Percentiles rank a stretch among this genome's conserved stretches.
phyloP scores from a whole-genome alignment of 2,113 vertebrate species.

The Scytalopus superciliaris region DNA sequence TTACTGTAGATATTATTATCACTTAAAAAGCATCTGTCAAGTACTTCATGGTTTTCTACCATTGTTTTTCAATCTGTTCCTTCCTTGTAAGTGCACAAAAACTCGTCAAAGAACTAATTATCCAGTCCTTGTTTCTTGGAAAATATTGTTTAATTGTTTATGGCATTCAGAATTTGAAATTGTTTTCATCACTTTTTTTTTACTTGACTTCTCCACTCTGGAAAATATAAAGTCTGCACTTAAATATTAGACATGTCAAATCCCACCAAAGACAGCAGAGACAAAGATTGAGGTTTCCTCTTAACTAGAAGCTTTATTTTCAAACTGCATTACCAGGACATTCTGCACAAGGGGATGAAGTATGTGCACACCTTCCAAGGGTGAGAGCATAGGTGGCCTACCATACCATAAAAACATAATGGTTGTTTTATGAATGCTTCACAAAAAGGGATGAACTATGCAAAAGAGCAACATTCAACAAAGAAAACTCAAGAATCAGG shows the following conservation, averaged over 20 bases:
- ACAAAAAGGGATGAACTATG: not conserved
- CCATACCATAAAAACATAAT: not conserved
- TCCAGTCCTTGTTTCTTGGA: not conserved
- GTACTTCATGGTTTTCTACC: not conserved
- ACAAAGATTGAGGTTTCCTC: not conserved
- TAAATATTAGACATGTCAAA: not conserved
- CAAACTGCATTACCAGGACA: not conserved
- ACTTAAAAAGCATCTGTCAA: constrained; percentile 29
- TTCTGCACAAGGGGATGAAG: not conserved
- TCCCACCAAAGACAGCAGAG: not conserved
- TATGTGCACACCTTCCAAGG: not conserved
- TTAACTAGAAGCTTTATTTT: not conserved
- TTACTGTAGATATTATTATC: not conserved
- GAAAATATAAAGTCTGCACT: not conserved
- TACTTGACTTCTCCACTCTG: not conserved
- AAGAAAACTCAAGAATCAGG: not conserved
- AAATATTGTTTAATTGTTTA: constrained; percentile 15
- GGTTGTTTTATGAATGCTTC: not conserved
- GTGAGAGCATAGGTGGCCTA: not conserved
- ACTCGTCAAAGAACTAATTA: not conserved
- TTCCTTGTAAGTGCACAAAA: not conserved
- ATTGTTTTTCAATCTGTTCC: not conserved
- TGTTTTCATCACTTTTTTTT: not conserved
- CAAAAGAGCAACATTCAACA: not conserved
- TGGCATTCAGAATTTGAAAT: not conserved